Base-by-base conservation (phyloP, 2,888 invertebrate genomes). In the Pristionchus japonicus region DNA sequence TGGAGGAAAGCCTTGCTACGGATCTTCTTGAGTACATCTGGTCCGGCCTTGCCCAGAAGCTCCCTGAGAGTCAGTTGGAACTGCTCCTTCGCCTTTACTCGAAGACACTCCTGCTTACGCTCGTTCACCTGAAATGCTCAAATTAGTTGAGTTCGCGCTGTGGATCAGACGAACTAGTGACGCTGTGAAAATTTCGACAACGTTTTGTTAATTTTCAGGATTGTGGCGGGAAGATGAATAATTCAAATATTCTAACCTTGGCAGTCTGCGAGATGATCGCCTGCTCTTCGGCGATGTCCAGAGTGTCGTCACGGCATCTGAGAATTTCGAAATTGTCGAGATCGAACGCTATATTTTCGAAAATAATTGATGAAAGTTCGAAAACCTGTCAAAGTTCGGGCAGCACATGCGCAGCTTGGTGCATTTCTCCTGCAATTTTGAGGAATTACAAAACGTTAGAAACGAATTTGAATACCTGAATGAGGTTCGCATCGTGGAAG, bases 301-400 rank as follows among this genome's bases (percentile, higher is more conserved):
- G 88, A 3, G 90, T 90, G 87, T 89, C 89, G 74, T 91, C 91
- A 11, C 92, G 92, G 80, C 92, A 92, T 86, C 92, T 92, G 87
- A 80, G n/a, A 91, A 86, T n/a, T 40, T 47, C n/a, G 23, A 47
- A 9, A 43, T n/a, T n/a, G 43, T 1, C 13, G 17, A 23, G 17
- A n/a, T 57, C n/a, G 4, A 57, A 11, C 4, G n/a, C 7, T 13
- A 57, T 15, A 57, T 57, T 17, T 57, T 57, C 7, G n/a, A 57
- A 4, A n/a, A n/a, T n/a, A n/a, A n/a, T n/a, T n/a, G 52, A 0
- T 20, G 52, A 77, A n/a, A n/a, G 1, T 27, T 4, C 43, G 15
- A 4, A n/a, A n/a, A 91, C 92, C 89, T 88, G 80, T 92, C 91
- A 84, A 91, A 92, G 64, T 92, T 90, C 23, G 92, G 92, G 86